These are phyloP conservation scores for Rhopilema esculentum DNA, from an alignment of 30 jellyfish, hydroid and myxozoan genomes.

Conservation along the genomic window DNA sequence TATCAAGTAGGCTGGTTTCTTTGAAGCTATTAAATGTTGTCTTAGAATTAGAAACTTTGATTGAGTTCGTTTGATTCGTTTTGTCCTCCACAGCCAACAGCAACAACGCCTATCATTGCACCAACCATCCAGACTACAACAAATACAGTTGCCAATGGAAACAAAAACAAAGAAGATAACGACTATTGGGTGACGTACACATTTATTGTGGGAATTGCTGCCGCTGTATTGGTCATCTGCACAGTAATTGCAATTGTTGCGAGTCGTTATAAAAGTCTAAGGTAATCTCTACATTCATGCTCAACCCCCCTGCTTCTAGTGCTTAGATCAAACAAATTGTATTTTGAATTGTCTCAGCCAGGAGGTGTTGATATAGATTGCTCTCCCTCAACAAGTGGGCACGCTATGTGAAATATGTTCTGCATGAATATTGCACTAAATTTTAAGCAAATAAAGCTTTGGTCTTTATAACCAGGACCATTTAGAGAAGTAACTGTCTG, in stretches of 20 bases:
- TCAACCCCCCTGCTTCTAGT: not conserved
- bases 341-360: not conserved
- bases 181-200: slow-evolving; percentile 41
- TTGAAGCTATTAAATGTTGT: no score
- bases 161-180: slow-evolving; percentile 1
- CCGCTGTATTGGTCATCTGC: slow-evolving; percentile 52
- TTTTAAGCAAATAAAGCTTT: no score
- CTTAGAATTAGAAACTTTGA: no score
- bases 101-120: not conserved
- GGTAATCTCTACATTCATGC: slow-evolving; percentile 5
- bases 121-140: slow-evolving; percentile 11
- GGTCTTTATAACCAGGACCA: no score
- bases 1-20: no score
- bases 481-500: no score
- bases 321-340: no score
- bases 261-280: slow-evolving; percentile 37
- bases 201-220: slow-evolving; percentile 28
- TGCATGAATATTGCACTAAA: no score
- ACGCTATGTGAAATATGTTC: no score
- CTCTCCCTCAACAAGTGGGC: no score
- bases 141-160: not conserved
- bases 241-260: slow-evolving; percentile 21
- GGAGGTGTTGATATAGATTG: not conserved
- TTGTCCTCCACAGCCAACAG: not conserved
- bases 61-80: no score